These are phyloP conservation scores for Acanthisitta chloris DNA, from an alignment of 2,113 vertebrate species.

Conservation along the genomic window DNA sequence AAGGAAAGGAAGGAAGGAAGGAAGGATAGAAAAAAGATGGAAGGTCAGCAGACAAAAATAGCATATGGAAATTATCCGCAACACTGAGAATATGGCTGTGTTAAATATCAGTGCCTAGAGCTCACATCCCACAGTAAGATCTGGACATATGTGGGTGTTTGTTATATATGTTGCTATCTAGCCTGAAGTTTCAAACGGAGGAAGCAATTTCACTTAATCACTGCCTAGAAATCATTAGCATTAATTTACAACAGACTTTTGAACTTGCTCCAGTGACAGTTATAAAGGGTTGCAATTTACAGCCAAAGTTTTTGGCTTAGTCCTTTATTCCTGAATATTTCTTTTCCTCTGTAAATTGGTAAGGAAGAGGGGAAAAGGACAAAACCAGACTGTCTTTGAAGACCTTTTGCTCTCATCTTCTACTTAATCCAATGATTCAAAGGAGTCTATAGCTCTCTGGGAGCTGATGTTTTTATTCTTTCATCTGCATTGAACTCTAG, in stretches of 20 bases:
- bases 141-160: background rate
- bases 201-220: background rate
- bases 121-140: background rate
- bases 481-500: background rate
- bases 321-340: background rate
- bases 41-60: background rate
- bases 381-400: background rate
- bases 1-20: background rate
- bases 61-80: background rate
- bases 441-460: background rate
- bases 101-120: conserved; percentile 26
- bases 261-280: background rate
- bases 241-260: background rate
- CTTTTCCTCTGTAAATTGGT: background rate
- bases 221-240: background rate
- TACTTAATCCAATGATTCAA: background rate
- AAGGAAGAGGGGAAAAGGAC: background rate
- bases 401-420: background rate
- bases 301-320: background rate
- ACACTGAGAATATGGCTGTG: background rate
- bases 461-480: background rate
- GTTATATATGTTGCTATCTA: background rate
- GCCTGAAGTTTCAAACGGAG: background rate
- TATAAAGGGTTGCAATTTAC: background rate
- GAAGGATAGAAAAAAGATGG: background rate